These are phyloP conservation scores for Garrulus glandarius DNA, from an alignment of 2,797 vertebrate species.

Conservation along the genomic window DNA sequence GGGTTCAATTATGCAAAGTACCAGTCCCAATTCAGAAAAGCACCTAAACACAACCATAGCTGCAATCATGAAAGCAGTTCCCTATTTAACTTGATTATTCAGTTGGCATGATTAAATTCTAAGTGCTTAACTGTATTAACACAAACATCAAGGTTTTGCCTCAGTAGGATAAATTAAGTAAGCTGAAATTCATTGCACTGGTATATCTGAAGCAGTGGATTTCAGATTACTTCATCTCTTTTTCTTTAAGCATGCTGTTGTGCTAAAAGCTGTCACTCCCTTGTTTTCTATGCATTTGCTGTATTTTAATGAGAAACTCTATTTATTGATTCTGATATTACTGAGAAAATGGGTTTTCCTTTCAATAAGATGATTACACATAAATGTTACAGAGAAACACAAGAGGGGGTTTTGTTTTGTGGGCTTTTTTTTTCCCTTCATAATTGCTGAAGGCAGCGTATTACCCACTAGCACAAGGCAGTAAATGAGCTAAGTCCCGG, in stretches of 20 bases:
- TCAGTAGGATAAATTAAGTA: conserved; percentile 7
- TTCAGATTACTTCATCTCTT: conserved; percentile 18
- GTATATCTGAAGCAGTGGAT: not conserved
- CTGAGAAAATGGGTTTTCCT: not conserved
- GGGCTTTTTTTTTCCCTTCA: not conserved
- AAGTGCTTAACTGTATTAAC: conserved; percentile 14
- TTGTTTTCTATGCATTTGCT: not conserved
- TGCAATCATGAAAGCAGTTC: not conserved
- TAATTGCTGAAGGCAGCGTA: not conserved
- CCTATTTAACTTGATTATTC: conserved; percentile 31
- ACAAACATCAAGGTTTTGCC: conserved; percentile 1
- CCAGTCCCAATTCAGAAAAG: not conserved
- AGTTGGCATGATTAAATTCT: conserved; percentile 19
- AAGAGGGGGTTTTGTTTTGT: not conserved
- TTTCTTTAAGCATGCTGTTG: not conserved
- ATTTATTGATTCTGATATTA: conserved; percentile 30
- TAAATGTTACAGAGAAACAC: conserved; percentile 6
- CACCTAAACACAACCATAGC: not conserved
- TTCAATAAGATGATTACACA: conserved; percentile 9
- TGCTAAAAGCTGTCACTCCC: not conserved
- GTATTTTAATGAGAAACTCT: not conserved
- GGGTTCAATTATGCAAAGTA: not conserved
- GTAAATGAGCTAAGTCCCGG: not conserved
- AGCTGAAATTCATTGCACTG: not conserved
- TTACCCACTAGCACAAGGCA: not conserved